Evolutionary conservation across 1,140 invertebrate species (phyloP).

Genomic region (Ruditapes philippinarum): DNA sequence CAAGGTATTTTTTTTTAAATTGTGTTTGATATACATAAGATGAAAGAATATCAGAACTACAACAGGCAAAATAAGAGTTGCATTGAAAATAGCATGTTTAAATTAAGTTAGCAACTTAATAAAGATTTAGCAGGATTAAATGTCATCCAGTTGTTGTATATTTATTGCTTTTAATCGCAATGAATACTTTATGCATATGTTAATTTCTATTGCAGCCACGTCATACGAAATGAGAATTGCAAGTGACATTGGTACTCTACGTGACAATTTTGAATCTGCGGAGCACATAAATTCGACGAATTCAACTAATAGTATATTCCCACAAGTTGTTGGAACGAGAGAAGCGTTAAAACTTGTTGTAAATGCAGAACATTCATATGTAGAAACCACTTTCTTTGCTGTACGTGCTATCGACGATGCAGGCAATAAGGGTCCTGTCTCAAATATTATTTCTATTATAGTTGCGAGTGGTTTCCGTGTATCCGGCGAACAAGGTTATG

Average conservation of each 20-base stretch:
- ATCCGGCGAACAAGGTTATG: background rate
- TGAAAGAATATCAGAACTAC: too few relatives aligned
- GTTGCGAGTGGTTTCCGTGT: conserved; percentile 15
- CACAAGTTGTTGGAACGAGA: background rate
- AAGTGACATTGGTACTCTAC: background rate
- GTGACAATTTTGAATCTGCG: background rate
- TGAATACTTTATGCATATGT: background rate
- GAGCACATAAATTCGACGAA: background rate
- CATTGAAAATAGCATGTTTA: too few relatives aligned
- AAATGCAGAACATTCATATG: background rate
- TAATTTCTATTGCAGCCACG: background rate
- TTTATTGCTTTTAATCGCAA: too few relatives aligned
- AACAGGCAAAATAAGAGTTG: too few relatives aligned
- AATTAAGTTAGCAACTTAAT: too few relatives aligned
- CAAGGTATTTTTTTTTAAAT: conserved; percentile 9
- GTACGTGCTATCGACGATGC: background rate
- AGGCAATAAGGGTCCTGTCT: background rate
- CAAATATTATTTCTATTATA: conserved; percentile 12
- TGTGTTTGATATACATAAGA: too few relatives aligned
- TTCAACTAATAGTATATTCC: background rate
- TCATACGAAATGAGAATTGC: conserved; percentile 3
- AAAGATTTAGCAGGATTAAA: too few relatives aligned
- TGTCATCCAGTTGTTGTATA: too few relatives aligned
- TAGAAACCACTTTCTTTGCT: background rate
- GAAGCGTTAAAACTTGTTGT: conserved; percentile 9